These are phyloP conservation scores for Neocloeon triangulifer DNA, from an alignment of 1,140 invertebrate species.

Conservation along the genomic window DNA sequence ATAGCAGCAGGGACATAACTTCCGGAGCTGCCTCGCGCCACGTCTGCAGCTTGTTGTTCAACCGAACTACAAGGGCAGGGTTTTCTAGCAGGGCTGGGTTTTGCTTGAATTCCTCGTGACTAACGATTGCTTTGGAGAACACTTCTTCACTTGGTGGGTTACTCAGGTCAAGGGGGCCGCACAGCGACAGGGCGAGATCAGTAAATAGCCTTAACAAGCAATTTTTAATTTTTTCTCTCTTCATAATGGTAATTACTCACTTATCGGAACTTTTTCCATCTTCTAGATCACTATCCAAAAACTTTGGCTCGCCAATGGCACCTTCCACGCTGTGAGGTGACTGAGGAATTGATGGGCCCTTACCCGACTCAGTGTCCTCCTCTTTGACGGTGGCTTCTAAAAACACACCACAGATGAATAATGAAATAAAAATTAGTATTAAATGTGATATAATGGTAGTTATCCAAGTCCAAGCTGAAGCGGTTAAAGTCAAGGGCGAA, in stretches of 20 bases:
- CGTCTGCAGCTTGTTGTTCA: conserved; percentile 70
- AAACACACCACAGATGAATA: too few relatives aligned
- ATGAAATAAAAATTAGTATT: too few relatives aligned
- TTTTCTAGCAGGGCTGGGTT: conserved; percentile 58
- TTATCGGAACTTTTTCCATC: too few relatives aligned
- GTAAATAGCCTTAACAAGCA: conserved; percentile 18
- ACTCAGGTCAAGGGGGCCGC: conserved; percentile 41
- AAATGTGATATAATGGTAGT: too few relatives aligned
- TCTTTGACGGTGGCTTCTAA: too few relatives aligned
- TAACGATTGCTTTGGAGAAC: conserved; percentile 52
- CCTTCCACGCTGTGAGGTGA: conserved; percentile 76
- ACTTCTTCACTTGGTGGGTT: conserved; percentile 32
- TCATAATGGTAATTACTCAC: too few relatives aligned
- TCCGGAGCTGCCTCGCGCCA: conserved; percentile 74
- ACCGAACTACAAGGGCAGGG: conserved; percentile 67
- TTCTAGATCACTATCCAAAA: conserved; percentile 59
- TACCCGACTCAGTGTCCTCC: conserved; percentile 86
- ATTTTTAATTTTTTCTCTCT: too few relatives aligned
- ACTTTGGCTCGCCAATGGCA: conserved; percentile 35
- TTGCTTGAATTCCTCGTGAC: conserved; percentile 61
- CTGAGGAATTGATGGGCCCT: conserved; percentile 79
- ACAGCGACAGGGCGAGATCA: conserved; percentile 52
- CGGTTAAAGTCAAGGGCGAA: too few relatives aligned
- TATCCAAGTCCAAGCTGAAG: too few relatives aligned
- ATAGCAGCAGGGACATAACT: conserved; percentile 61